Conservation (phyloP, 2,113 vertebrate genomes). For the Ammodytes dubius region DNA sequence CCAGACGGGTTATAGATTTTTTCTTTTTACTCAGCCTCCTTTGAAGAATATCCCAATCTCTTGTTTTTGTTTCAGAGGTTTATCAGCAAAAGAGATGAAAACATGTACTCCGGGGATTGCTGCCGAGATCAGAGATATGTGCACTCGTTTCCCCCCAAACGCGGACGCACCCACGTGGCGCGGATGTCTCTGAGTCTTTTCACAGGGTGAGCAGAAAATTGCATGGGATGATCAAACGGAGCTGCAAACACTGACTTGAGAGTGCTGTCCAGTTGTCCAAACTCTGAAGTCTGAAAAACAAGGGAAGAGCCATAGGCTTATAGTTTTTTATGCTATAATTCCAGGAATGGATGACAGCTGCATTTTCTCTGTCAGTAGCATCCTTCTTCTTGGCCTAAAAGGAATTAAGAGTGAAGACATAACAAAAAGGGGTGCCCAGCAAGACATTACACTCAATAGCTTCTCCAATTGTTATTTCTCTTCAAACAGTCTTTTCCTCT, state of each 20-base stretch:
- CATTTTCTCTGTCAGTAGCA: conserved; percentile 14
- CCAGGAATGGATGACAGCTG: conserved; percentile 37
- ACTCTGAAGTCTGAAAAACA: conserved; percentile 41
- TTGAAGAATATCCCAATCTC: conserved; percentile 79
- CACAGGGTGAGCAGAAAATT: conserved; percentile 49
- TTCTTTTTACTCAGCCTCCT: conserved; percentile 71
- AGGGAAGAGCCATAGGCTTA: conserved; percentile 11
- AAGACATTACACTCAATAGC: not conserved
- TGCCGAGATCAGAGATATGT: conserved; percentile 73
- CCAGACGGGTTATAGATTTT: conserved; percentile 77
- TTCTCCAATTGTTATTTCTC: not conserved
- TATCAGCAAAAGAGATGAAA: conserved; percentile 77
- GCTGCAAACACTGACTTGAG: conserved; percentile 51
- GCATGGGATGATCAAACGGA: conserved; percentile 68
- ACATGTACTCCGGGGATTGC: conserved; percentile 61
- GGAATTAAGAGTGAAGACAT: conserved; percentile 16
- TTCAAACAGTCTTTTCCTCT: not conserved
- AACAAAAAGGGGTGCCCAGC: not conserved
- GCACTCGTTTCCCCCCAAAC: conserved; percentile 53
- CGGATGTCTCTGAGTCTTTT: conserved; percentile 53
- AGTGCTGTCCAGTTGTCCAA: conserved; percentile 55
- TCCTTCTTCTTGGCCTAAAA: conserved; percentile 42
- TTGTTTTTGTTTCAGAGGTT: conserved; percentile 74
- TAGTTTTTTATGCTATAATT: conserved; percentile 17
- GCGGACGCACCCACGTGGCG: conserved; percentile 53